A percentile compares a stretch with the other conserved stretches of the same genome.
phyloP scores from a whole-genome alignment of 2,113 vertebrate species.

The Sminthopsis crassicaudata region DNA sequence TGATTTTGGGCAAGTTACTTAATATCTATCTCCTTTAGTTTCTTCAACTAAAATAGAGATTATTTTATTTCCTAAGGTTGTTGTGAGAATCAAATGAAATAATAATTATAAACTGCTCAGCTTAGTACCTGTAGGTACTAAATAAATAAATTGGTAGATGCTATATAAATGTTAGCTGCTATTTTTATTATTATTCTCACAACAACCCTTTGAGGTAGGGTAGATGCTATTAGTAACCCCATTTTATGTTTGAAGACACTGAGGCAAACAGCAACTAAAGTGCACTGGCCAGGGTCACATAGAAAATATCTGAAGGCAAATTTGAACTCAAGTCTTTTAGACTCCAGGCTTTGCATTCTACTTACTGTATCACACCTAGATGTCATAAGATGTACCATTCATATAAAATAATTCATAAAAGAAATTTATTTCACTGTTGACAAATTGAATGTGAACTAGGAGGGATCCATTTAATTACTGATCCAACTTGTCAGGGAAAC shows the following conservation, averaged over 20 bases:
- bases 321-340: neutral
- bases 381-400: neutral
- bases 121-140: neutral
- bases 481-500: neutral
- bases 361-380: neutral
- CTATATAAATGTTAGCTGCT: neutral
- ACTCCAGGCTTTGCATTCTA: neutral
- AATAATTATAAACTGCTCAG: neutral
- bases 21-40: neutral
- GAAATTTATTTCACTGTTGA: neutral
- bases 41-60: neutral
- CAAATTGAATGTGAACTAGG: constrained; percentile 30
- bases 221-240: neutral
- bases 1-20: neutral
- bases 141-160: neutral
- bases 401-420: neutral
- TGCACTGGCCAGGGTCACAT: neutral
- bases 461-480: constrained; percentile 25
- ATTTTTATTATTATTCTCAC: neutral
- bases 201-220: neutral
- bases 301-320: neutral
- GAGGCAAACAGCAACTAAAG: neutral
- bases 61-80: neutral
- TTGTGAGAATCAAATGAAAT: neutral
- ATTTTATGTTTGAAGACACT: neutral